Conservation (phyloP, 2,113 vertebrate genomes). For the Proterorhinus semilunaris region DNA sequence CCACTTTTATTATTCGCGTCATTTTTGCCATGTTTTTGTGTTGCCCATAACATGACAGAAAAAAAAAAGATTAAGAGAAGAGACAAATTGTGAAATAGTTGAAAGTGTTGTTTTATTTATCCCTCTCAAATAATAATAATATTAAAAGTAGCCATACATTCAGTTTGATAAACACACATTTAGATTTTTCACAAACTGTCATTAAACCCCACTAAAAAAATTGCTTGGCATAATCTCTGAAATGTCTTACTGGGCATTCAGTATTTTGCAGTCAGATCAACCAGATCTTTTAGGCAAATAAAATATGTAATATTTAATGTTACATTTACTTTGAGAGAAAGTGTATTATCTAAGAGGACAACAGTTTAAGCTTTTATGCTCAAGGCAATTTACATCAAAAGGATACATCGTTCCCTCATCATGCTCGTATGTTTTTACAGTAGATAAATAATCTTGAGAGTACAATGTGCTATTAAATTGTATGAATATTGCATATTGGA, state of each 20-base stretch:
- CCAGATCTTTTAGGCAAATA: background rate
- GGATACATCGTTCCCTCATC: background rate
- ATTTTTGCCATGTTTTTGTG: too few relatives aligned
- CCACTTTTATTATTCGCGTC: too few relatives aligned
- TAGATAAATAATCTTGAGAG: background rate
- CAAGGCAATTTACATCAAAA: background rate
- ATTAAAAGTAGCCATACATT: background rate
- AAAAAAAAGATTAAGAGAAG: background rate
- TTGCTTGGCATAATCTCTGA: background rate
- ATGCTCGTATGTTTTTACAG: background rate
- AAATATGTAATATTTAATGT: background rate
- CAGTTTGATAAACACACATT: constrained; percentile 1
- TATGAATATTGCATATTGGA: background rate
- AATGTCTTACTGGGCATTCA: background rate
- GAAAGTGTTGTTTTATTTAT: constrained; percentile 2
- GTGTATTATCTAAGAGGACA: background rate
- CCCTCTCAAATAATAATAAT: background rate
- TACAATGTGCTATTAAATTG: background rate
- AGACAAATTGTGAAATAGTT: background rate
- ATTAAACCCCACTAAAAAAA: background rate
- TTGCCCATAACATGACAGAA: too few relatives aligned
- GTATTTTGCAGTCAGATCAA: background rate
- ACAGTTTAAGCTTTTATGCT: background rate
- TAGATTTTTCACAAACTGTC: background rate
- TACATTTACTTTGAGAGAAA: background rate